phyloP scores from a whole-genome alignment of 30 jellyfish, hydroid and myxozoan genomes.

The Turritopsis rubra region DNA sequence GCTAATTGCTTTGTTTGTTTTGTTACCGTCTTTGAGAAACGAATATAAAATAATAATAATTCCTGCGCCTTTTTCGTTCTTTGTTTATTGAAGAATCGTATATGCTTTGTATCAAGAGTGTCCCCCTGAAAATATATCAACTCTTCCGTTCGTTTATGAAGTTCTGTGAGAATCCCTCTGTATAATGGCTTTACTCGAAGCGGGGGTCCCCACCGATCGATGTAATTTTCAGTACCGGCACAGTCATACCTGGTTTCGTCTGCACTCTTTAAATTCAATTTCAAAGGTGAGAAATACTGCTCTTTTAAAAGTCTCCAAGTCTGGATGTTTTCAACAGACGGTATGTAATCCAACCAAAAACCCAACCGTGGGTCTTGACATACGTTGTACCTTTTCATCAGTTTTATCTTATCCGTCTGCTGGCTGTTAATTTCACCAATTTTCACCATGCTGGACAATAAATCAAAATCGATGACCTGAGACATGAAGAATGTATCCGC shows the following conservation, averaged over 20 bases:
- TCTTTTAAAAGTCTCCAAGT: conserved; percentile 66
- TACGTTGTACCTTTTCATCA: conserved; percentile 26
- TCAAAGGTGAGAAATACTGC: conserved; percentile 74
- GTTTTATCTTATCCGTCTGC: conserved; percentile 6
- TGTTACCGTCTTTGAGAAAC: conserved; percentile 52
- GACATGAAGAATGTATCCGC: conserved; percentile 35
- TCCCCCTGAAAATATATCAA: conserved; percentile 64
- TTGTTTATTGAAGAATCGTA: conserved; percentile 64
- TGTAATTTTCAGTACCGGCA: conserved; percentile 67
- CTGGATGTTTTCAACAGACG: conserved; percentile 73
- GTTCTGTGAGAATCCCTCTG: conserved; percentile 78
- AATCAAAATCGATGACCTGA: conserved; percentile 40
- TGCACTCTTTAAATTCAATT: conserved; percentile 31
- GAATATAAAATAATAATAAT: conserved; percentile 54
- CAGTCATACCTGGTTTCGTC: conserved; percentile 50
- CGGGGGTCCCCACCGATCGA: conserved; percentile 94
- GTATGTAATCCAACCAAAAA: conserved; percentile 86
- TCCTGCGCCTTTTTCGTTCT: conserved; percentile 64
- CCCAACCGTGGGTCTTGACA: conserved; percentile 90
- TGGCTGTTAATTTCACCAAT: conserved; percentile 29
- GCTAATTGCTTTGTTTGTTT: conserved; percentile 25
- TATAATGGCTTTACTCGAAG: conserved; percentile 56
- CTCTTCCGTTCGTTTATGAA: conserved; percentile 52
- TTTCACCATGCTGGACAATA: conserved; percentile 38
- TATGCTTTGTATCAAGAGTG: conserved; percentile 66